Evolutionary conservation across 2,797 vertebrate species (phyloP), one percentile per base, ranked within the genome.

Genomic region (Decapterus maruadsi): DNA sequence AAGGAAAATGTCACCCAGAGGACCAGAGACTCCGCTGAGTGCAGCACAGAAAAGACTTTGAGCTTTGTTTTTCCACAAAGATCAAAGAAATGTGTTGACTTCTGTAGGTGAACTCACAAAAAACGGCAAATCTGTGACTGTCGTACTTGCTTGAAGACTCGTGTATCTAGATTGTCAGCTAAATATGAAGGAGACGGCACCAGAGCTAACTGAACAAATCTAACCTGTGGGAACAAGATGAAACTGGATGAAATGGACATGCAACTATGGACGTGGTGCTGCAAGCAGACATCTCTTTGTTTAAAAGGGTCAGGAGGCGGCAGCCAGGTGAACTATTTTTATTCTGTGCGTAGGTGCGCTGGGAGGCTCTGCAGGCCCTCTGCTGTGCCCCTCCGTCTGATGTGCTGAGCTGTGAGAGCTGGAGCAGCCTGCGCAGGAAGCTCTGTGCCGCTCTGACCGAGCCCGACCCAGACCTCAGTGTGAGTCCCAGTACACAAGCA

Each of bases 371-470:
- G 72, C 96, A 96, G 85, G 94, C 80, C 0, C 92, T 99, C 11
- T 97, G 96, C 84, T 94, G 94, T 26, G 96, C 96, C 11, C 96
- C 98, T 13, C 96, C 96, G 0, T 97, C 97, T 4, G 97, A 99
- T 31, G 93, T 99, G n/a, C 88, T 99, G 78, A 97, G 94, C 89
- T 97, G 96, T 74, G 97, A 98, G 90, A 96, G 94, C 58, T 99
- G 98, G 98, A 95, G 90, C 63, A 85, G 89, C 81, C 95, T 99
- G 60, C 94, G 94, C 40, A 95, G 95, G 87, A 97, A 95, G 76
- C 95, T 99, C 22, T 95, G 92, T 0, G 26, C 81, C 0, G 95
- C 94, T 26, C 95, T 99, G 62, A 92, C 92, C 0, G 96, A 98
- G 85, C 95, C 96, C 0, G 96, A 99, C 85, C 91, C 95, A 3